Conservation (phyloP, 2,113 vertebrate species). For the Lasiurus borealis region DNA sequence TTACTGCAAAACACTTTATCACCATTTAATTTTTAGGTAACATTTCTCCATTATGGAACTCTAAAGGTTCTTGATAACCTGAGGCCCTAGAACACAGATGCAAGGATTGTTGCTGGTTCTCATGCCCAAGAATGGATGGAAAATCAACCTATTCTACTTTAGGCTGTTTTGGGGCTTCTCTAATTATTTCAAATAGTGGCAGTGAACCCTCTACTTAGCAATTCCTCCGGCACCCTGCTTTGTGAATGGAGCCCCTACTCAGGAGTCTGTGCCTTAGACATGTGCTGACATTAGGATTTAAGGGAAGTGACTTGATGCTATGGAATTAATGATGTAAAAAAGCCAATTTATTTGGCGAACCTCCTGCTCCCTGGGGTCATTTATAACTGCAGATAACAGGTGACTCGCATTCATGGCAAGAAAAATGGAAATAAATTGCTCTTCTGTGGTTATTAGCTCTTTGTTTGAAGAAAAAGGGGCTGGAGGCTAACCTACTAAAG, state of each 20-base stretch:
- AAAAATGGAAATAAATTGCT: constrained; percentile 10
- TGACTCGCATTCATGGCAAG: not conserved
- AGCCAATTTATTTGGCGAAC: not conserved
- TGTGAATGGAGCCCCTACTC: not conserved
- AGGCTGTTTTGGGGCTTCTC: not conserved
- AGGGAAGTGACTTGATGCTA: not conserved
- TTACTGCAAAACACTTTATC: not conserved
- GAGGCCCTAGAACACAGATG: not conserved
- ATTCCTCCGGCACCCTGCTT: not conserved
- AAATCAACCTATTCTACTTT: not conserved
- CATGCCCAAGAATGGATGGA: not conserved
- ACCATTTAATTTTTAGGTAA: not conserved
- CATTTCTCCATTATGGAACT: not conserved
- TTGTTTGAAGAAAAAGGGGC: not conserved
- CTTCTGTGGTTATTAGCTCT: not conserved
- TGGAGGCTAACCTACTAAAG: not conserved
- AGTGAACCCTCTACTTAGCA: not conserved
- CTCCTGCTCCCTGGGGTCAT: not conserved
- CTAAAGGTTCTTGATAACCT: too few relatives aligned
- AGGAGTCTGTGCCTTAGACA: not conserved
- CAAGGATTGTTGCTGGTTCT: not conserved
- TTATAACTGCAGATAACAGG: not conserved
- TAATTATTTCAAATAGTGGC: not conserved
- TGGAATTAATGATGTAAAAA: not conserved
- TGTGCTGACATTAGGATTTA: not conserved